Conservation (phyloP, 2,888 invertebrate species). For the Sceliomorpha sp. region DNA sequence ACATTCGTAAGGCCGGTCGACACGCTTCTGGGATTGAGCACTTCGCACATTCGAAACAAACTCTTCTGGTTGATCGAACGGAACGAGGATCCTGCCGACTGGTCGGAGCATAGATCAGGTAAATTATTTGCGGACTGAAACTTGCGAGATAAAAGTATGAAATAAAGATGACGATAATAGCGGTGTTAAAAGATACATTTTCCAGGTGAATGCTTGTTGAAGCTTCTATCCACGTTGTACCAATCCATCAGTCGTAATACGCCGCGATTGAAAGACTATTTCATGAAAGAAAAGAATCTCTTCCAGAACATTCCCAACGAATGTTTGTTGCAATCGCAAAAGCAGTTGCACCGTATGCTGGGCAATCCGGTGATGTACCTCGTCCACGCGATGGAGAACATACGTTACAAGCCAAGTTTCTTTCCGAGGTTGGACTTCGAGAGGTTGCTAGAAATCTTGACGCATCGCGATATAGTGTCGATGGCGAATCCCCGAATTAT, state of each 20-base stretch:
- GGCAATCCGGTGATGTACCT: conserved; percentile 88
- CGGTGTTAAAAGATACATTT: not conserved
- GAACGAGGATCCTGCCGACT: conserved; percentile 84
- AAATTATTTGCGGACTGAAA: conserved; percentile 80
- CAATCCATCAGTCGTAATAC: conserved; percentile 83
- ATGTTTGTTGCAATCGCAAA: conserved; percentile 84
- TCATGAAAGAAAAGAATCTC: conserved; percentile 87
- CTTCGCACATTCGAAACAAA: conserved; percentile 87
- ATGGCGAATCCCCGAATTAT: conserved; percentile 64
- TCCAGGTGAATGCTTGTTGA: conserved; percentile 84
- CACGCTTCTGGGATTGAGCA: conserved; percentile 84
- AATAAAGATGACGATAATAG: no score
- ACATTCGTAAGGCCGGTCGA: conserved; percentile 86
- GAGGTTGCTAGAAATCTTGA: conserved; percentile 83
- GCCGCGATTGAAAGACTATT: conserved; percentile 85
- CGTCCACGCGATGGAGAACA: conserved; percentile 85
- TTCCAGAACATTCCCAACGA: conserved; percentile 86
- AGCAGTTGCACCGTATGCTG: conserved; percentile 85
- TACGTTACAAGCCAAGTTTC: conserved; percentile 84
- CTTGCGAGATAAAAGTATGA: no score
- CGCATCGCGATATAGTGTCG: conserved; percentile 80
- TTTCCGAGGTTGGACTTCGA: conserved; percentile 85
- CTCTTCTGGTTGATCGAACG: conserved; percentile 89
- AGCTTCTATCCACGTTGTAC: conserved; percentile 85
- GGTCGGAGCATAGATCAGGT: conserved; percentile 88